Evolutionary conservation across 2,113 vertebrate genomes (phyloP).

Genomic region (Phalacrocorax carbo): DNA sequence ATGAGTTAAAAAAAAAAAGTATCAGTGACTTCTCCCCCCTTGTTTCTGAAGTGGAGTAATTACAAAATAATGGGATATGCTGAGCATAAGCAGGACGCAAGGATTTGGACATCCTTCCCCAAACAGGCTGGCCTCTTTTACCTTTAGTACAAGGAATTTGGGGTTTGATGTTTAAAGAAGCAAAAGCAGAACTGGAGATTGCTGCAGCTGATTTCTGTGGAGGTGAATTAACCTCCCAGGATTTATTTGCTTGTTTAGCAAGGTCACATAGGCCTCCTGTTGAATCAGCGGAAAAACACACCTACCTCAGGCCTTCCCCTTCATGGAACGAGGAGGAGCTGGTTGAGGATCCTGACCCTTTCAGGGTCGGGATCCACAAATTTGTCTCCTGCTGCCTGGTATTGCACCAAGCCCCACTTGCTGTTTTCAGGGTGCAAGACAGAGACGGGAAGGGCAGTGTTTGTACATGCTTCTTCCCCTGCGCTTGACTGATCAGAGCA

Average conservation of each 20-base stretch:
- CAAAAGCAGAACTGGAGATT: not conserved
- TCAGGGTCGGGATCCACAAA: not conserved
- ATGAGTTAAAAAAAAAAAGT: not conserved
- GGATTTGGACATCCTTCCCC: not conserved
- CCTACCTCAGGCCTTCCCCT: not conserved
- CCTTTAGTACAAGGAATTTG: not conserved
- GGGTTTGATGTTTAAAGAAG: not conserved
- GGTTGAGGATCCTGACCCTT: not conserved
- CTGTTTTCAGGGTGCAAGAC: not conserved
- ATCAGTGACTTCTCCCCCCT: not conserved
- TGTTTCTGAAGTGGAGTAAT: not conserved
- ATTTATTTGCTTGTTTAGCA: not conserved
- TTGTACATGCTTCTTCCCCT: not conserved
- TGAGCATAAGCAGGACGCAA: not conserved
- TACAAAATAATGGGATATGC: not conserved
- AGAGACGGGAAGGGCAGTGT: not conserved
- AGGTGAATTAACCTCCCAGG: not conserved
- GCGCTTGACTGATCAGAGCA: not conserved
- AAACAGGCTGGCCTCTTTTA: not conserved
- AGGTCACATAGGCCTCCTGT: not conserved
- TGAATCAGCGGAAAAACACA: not conserved
- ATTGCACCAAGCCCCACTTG: fast-evolving
- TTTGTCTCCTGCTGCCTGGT: not conserved
- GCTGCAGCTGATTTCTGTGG: not conserved
- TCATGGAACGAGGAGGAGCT: not conserved